Percentiles rank a stretch among this genome's conserved stretches.
These are phyloP conservation scores for Cyprichromis sp. DNA, from an alignment of 2,113 vertebrate species.

Conservation along the genomic window DNA sequence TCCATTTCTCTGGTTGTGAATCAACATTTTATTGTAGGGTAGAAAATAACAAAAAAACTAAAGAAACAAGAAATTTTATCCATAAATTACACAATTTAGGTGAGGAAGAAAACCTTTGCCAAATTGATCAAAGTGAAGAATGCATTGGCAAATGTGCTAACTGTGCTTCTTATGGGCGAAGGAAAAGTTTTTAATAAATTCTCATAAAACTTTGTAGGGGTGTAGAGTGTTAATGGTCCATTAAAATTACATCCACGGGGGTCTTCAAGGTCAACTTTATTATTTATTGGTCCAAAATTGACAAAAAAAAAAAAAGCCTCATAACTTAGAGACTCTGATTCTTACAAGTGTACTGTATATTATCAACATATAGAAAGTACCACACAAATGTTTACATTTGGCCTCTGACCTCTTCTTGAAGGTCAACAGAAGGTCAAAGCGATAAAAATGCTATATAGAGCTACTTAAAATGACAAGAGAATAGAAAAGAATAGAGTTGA, in stretches of 20 bases:
- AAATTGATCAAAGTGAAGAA: neutral
- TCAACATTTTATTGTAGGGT: neutral
- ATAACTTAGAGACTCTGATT: neutral
- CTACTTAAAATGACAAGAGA: neutral
- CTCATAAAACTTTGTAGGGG: neutral
- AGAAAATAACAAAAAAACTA: neutral
- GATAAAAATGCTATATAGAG: neutral
- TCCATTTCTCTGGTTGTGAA: neutral
- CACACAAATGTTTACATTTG: neutral
- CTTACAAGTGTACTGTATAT: neutral
- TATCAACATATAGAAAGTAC: neutral
- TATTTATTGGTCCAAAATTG: neutral
- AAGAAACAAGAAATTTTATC: neutral
- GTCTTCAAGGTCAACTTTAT: neutral
- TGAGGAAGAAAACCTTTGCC: neutral
- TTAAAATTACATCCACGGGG: neutral
- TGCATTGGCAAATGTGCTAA: neutral
- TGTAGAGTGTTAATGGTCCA: neutral
- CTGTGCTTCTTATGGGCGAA: neutral
- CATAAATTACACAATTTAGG: neutral
- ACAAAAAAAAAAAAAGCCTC: neutral
- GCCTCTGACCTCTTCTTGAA: neutral
- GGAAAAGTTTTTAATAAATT: neutral
- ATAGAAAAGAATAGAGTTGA: neutral
- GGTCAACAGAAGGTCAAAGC: neutral